A percentile compares a stretch with the other conserved stretches of the same genome.
These are phyloP conservation scores for Drosophila suboccidentalis DNA, from an alignment of 2,888 invertebrate species.

Conservation along the genomic window DNA sequence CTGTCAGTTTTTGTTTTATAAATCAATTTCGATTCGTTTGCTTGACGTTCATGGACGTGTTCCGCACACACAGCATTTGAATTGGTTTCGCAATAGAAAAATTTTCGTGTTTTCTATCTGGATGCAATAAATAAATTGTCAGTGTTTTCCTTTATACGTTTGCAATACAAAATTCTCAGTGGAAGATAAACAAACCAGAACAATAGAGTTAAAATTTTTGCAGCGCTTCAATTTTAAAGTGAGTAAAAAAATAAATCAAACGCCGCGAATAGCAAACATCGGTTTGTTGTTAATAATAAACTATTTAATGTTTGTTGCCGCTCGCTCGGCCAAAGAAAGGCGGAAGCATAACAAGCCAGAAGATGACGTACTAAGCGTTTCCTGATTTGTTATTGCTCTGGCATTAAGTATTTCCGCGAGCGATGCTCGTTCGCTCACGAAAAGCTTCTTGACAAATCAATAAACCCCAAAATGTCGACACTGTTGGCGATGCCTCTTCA, in stretches of 20 bases:
- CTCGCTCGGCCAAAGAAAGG: conserved; percentile 53
- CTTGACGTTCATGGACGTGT: conserved; percentile 71
- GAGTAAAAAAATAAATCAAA: conserved; percentile 35
- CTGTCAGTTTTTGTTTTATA: conserved; percentile 60
- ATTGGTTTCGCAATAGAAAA: conserved; percentile 74
- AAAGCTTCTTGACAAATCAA: conserved; percentile 73
- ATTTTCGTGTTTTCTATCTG: conserved; percentile 71
- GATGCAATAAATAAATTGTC: conserved; percentile 68
- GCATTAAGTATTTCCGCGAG: conserved; percentile 53
- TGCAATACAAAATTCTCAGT: conserved; percentile 74
- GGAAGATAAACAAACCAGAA: conserved; percentile 44
- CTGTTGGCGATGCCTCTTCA: conserved; percentile 2
- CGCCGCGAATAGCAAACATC: conserved; percentile 15
- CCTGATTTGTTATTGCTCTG: conserved; percentile 55
- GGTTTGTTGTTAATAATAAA: conserved; percentile 18
- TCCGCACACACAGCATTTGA: conserved; percentile 67
- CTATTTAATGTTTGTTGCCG: not conserved
- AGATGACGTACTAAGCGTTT: conserved; percentile 48
- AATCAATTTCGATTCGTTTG: conserved; percentile 76
- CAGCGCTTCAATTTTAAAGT: conserved; percentile 51
- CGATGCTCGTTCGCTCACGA: not conserved
- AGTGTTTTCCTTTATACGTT: conserved; percentile 53
- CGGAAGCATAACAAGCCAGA: conserved; percentile 49
- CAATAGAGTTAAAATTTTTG: conserved; percentile 40
- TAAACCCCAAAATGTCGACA: conserved; percentile 49